A percentile compares a stretch with the other conserved stretches of the same genome.
These are phyloP conservation scores for Neogale vison DNA, from an alignment of 2,113 vertebrate genomes.

Conservation along the genomic window DNA sequence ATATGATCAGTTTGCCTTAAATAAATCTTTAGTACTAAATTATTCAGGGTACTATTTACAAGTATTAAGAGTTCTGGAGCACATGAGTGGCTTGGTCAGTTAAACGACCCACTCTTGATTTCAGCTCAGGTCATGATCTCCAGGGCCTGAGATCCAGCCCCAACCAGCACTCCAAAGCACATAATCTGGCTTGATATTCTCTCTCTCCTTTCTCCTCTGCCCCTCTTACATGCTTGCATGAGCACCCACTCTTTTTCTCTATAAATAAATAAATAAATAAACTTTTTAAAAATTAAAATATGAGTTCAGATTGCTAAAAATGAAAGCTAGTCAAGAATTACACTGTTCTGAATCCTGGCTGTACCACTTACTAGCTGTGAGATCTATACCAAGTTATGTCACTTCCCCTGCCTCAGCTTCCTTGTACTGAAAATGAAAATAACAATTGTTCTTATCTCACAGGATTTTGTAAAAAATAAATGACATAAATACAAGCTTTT, in stretches of 20 bases:
- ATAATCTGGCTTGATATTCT: background rate
- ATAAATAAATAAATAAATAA: background rate
- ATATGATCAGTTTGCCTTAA: background rate
- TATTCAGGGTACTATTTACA: background rate
- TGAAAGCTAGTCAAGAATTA: background rate
- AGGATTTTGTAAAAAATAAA: conserved; percentile 8
- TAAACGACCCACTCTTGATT: background rate
- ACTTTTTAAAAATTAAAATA: background rate
- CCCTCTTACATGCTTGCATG: background rate
- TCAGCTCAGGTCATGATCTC: background rate
- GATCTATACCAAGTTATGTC: background rate
- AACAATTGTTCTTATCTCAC: background rate
- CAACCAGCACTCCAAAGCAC: background rate
- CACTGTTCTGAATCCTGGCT: background rate
- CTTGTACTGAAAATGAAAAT: conserved; percentile 23
- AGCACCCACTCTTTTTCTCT: background rate
- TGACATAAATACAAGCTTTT: background rate
- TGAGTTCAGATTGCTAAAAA: background rate
- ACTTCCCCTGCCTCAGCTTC: background rate
- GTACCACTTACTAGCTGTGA: background rate
- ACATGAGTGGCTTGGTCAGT: background rate
- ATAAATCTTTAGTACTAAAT: background rate
- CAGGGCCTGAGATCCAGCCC: background rate
- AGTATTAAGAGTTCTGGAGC: background rate
- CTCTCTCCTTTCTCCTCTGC: background rate